Evolutionary conservation across 1,140 invertebrate genomes (phyloP).

Genomic region (Panulirus ornatus): DNA sequence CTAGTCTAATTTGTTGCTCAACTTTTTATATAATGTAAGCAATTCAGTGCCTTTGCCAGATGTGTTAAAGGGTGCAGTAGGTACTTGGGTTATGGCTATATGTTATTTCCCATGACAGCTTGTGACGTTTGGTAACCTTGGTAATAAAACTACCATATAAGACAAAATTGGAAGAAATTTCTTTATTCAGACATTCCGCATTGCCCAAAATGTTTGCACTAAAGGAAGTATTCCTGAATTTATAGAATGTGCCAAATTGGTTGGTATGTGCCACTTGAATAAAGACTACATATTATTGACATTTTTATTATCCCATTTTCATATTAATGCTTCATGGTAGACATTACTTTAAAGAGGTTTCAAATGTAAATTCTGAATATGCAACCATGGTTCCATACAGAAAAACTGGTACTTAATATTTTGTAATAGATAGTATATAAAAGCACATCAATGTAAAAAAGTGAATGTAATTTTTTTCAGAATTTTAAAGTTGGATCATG

Average conservation of each 20-base stretch:
- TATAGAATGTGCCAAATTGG: constrained; percentile 59
- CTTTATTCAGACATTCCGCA: constrained; percentile 57
- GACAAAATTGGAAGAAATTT: constrained; percentile 34
- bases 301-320: constrained; percentile 2
- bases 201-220: constrained; percentile 35
- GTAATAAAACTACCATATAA: neutral
- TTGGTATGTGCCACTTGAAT: constrained; percentile 59
- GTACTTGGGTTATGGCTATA: neutral
- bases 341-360: too few relatives aligned
- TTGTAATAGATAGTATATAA: too few relatives aligned
- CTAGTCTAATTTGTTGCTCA: constrained; percentile 68
- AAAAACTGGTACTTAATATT: too few relatives aligned
- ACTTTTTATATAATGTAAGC: constrained; percentile 30
- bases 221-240: constrained; percentile 30
- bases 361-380: too few relatives aligned
- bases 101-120: neutral
- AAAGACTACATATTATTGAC: constrained; percentile 26
- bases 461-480: too few relatives aligned
- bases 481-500: too few relatives aligned
- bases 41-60: constrained; percentile 56
- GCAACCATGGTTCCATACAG: too few relatives aligned
- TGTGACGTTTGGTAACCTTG: neutral
- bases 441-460: too few relatives aligned
- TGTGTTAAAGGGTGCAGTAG: neutral
- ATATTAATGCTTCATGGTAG: too few relatives aligned